These are phyloP conservation scores for Heliconius ethilla DNA, from an alignment of 2,888 invertebrate species.

Conservation along the genomic window DNA sequence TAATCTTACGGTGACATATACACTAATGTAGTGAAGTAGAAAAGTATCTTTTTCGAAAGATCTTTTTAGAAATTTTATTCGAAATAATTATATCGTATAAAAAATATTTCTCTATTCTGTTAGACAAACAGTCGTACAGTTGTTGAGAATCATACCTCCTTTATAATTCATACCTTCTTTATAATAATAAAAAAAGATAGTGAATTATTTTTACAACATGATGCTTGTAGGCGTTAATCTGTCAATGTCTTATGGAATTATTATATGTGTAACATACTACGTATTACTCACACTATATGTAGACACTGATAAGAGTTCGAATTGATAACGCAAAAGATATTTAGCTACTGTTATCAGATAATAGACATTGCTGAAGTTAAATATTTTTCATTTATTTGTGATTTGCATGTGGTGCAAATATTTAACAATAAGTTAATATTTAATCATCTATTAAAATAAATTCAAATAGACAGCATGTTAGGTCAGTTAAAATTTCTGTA, in stretches of 20 bases:
- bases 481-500: neutral
- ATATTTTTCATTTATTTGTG: neutral
- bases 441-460: neutral
- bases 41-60: too few species aligned
- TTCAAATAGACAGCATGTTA: too few species aligned
- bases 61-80: too few species aligned
- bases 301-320: neutral
- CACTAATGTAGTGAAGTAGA: too few species aligned
- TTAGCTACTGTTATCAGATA: conserved; percentile 6
- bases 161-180: too few species aligned
- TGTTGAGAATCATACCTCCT: too few species aligned
- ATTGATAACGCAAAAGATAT: conserved; percentile 11
- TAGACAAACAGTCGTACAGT: too few species aligned
- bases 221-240: neutral
- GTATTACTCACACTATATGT: neutral
- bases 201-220: neutral
- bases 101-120: too few species aligned
- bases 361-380: neutral
- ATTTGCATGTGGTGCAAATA: neutral
- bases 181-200: too few species aligned
- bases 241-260: neutral
- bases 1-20: too few species aligned
- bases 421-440: neutral
- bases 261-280: neutral
- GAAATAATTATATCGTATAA: too few species aligned